A percentile compares a stretch with the other conserved stretches of the same genome.
These are phyloP conservation scores for Lasiurus borealis DNA, from an alignment of 2,113 vertebrate species.

Conservation along the genomic window DNA sequence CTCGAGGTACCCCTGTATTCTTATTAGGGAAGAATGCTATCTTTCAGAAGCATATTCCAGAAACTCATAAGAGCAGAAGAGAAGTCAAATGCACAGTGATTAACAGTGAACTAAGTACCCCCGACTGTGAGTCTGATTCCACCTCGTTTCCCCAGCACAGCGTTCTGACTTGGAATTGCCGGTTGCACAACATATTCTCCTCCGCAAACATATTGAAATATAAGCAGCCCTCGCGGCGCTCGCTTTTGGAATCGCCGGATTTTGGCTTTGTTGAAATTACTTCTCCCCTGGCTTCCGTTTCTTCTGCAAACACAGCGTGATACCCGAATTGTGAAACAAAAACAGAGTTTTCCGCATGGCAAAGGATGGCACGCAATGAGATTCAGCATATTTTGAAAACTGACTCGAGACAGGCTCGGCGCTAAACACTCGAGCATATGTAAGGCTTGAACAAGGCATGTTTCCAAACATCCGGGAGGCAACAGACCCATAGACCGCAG, in stretches of 20 bases:
- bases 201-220: constrained; percentile 75
- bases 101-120: constrained; percentile 65
- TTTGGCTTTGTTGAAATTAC: constrained; percentile 75
- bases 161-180: constrained; percentile 73
- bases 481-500: background rate
- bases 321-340: constrained; percentile 74
- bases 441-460: constrained; percentile 42
- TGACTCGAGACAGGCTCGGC: constrained; percentile 55
- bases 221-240: constrained; percentile 59
- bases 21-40: constrained; percentile 52
- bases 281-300: constrained; percentile 75
- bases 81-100: constrained; percentile 56
- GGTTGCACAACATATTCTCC: constrained; percentile 73
- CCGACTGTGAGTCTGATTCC: constrained; percentile 66
- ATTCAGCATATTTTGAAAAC: constrained; percentile 66
- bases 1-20: no score
- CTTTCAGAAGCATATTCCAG: constrained; percentile 65
- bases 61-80: constrained; percentile 49
- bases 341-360: constrained; percentile 70
- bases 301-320: constrained; percentile 73
- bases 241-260: constrained; percentile 65
- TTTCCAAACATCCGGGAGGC: constrained; percentile 52
- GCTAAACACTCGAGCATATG: constrained; percentile 19
- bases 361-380: constrained; percentile 61
- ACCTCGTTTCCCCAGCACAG: constrained; percentile 64